Conservation (phyloP, 2,888 invertebrate genomes). For the Falcaria lacertinaria region DNA sequence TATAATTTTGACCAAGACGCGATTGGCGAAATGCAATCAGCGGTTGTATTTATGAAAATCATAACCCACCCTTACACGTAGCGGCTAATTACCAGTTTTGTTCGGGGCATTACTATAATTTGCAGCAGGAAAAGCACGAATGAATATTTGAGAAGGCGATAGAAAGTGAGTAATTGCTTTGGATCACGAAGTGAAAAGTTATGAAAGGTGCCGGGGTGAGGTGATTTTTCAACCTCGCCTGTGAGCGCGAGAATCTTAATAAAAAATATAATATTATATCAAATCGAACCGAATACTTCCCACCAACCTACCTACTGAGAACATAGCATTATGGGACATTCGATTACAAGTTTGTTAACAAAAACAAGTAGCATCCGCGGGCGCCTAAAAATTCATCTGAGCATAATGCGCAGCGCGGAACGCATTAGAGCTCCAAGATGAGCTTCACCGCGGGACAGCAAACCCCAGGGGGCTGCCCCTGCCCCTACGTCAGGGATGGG, state of each 20-base stretch:
- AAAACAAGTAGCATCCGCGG: constrained; percentile 35
- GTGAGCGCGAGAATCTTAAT: constrained; percentile 69
- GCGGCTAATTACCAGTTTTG: constrained; percentile 70
- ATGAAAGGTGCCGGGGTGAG: constrained; percentile 73
- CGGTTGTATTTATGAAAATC: constrained; percentile 43
- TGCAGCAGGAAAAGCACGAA: constrained; percentile 73
- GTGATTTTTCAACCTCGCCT: constrained; percentile 67
- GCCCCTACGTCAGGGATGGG: constrained; percentile 55
- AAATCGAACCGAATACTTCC: constrained; percentile 20
- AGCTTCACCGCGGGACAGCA: constrained; percentile 77
- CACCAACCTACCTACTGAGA: too few species aligned
- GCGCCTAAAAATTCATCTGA: constrained; percentile 71
- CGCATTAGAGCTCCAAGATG: constrained; percentile 78
- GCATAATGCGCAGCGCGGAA: constrained; percentile 65
- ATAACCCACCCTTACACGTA: constrained; percentile 46
- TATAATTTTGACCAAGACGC: constrained; percentile 34
- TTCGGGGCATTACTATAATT: constrained; percentile 73
- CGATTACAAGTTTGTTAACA: constrained; percentile 12
- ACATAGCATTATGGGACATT: not conserved
- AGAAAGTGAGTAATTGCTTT: constrained; percentile 75
- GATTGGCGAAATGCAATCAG: constrained; percentile 21
- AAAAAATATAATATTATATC: constrained; percentile 71
- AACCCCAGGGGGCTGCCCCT: constrained; percentile 70
- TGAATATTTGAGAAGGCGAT: constrained; percentile 79
- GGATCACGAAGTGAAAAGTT: constrained; percentile 80